A percentile compares a stretch with the other conserved stretches of the same genome.
Evolutionary conservation across 2,113 vertebrate species (phyloP).

Genomic region (Antigone vipio): DNA sequence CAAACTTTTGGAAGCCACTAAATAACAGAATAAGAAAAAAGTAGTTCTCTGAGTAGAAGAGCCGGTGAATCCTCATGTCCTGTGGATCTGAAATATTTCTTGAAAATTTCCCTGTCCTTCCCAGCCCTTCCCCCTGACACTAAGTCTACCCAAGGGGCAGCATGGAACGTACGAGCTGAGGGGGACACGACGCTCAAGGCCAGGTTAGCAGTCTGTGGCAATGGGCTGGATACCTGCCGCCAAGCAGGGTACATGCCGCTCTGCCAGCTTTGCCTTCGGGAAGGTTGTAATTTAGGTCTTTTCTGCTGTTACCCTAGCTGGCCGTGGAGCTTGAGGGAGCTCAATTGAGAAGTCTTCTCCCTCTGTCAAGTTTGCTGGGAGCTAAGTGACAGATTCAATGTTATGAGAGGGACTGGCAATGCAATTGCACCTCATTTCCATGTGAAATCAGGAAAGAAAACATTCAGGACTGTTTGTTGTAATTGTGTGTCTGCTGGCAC

Average conservation of each 20-base stretch:
- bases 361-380: background rate
- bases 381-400: background rate
- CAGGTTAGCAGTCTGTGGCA: background rate
- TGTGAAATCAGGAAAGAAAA: background rate
- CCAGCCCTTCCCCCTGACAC: background rate
- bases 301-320: background rate
- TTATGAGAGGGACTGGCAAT: background rate
- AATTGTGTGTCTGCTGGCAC: background rate
- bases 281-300: background rate
- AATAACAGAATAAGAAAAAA: background rate
- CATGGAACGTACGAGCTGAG: background rate
- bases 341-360: background rate
- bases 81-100: background rate
- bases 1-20: background rate
- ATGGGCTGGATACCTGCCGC: background rate
- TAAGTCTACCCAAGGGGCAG: background rate
- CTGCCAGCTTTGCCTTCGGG: background rate
- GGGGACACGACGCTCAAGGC: rapidly evolving
- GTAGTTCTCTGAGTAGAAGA: background rate
- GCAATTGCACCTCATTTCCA: background rate
- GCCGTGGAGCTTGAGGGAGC: background rate
- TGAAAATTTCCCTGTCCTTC: background rate
- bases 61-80: background rate
- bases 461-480: background rate
- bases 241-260: rapidly evolving